Evolutionary conservation across 2,113 vertebrate genomes (phyloP).

Genomic region (Oreochromis spilurus): DNA sequence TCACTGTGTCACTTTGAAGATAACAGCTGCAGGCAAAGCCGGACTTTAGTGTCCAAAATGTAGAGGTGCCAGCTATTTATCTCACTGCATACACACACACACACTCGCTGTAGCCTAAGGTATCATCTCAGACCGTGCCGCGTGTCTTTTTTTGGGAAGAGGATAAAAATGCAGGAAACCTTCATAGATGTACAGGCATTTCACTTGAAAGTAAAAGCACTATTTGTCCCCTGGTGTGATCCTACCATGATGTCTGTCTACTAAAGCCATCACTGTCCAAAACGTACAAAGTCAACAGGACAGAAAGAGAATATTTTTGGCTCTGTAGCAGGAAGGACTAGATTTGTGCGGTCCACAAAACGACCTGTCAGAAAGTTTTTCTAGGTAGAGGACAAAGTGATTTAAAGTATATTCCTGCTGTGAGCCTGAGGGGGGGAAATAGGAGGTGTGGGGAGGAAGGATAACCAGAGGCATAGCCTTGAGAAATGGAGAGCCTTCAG

Average conservation of each 20-base stretch:
- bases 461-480: slow-evolving; percentile 59
- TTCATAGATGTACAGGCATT: neutral
- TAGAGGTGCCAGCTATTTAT: slow-evolving; percentile 51
- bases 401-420: slow-evolving; percentile 53
- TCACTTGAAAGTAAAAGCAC: slow-evolving; percentile 18
- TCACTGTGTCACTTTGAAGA: slow-evolving; percentile 64
- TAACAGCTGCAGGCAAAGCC: slow-evolving; percentile 51
- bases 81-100: neutral
- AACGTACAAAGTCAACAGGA: slow-evolving; percentile 36
- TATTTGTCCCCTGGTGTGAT: slow-evolving; percentile 17
- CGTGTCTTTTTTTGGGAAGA: neutral
- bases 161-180: slow-evolving; percentile 18
- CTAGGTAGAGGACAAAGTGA: slow-evolving; percentile 56
- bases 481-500: slow-evolving; percentile 56
- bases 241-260: slow-evolving; percentile 1
- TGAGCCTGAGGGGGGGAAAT: slow-evolving; percentile 41
- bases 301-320: slow-evolving; percentile 19
- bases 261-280: slow-evolving; percentile 37
- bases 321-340: slow-evolving; percentile 21
- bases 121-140: neutral
- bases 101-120: neutral
- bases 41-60: slow-evolving; percentile 14
- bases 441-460: neutral
- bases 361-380: slow-evolving; percentile 53
- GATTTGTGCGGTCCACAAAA: slow-evolving; percentile 41